A percentile compares a stretch with the other conserved stretches of the same genome.
Conservation (phyloP, 2,888 invertebrate species). For the Trissolcus brochymenae region DNA sequence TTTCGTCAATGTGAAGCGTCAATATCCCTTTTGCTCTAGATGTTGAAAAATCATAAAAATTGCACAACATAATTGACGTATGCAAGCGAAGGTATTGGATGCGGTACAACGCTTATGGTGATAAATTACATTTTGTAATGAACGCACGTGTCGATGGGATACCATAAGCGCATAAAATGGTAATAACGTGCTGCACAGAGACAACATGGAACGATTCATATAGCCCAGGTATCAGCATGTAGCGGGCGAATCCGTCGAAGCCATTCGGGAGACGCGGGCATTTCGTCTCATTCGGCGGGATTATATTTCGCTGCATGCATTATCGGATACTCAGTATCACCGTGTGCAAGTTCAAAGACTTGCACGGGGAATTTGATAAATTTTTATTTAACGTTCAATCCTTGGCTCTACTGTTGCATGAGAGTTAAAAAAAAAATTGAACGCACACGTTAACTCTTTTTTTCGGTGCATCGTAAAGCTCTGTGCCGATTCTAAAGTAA, state of each 20-base stretch:
- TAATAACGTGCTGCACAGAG: conserved; percentile 44
- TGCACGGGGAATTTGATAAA: conserved; percentile 58
- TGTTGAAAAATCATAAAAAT: background rate
- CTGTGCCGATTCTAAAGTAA: too few relatives aligned
- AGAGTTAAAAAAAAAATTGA: too few relatives aligned
- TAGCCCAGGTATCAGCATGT: conserved; percentile 39
- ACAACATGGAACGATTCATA: conserved; percentile 38
- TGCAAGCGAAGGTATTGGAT: conserved; percentile 13
- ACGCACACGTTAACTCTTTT: too few relatives aligned
- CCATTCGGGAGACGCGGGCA: conserved; percentile 54
- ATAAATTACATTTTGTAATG: conserved; percentile 55
- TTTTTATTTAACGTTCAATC: conserved; percentile 67
- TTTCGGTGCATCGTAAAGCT: too few relatives aligned
- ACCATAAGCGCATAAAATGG: conserved; percentile 53
- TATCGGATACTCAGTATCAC: conserved; percentile 61
- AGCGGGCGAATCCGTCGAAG: conserved; percentile 55
- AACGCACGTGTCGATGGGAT: conserved; percentile 52
- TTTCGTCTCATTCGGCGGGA: conserved; percentile 60
- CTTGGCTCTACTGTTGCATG: conserved; percentile 45
- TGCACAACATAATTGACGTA: conserved; percentile 1
- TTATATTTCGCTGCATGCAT: conserved; percentile 66
- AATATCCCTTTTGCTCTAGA: too few relatives aligned
- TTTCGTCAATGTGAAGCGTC: background rate
- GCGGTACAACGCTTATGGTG: conserved; percentile 27
- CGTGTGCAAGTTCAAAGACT: conserved; percentile 61